Percentiles rank a stretch among this genome's conserved stretches.
phyloP scores from a whole-genome alignment of 2,797 vertebrate genomes.

The Gambelia wislizenii region DNA sequence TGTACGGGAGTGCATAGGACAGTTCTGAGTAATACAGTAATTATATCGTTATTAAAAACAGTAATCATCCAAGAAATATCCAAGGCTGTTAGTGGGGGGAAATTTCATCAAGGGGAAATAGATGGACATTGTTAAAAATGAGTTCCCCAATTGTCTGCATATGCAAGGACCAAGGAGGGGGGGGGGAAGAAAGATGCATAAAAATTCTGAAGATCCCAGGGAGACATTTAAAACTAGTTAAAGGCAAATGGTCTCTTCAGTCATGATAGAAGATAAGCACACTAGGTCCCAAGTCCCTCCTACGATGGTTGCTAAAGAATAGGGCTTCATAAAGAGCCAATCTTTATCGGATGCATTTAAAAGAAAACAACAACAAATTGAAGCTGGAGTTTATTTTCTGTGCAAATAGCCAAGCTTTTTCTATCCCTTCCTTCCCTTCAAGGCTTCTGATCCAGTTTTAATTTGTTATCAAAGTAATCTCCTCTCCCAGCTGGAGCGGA shows the following conservation, averaged over 20 bases:
- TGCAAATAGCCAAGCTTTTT: slow-evolving; percentile 76
- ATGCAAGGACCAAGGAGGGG: slow-evolving; percentile 71
- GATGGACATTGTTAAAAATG: slow-evolving; percentile 79
- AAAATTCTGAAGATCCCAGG: slow-evolving; percentile 80
- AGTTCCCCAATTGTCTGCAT: slow-evolving; percentile 77
- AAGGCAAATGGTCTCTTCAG: slow-evolving; percentile 76
- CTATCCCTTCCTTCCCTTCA: slow-evolving; percentile 58
- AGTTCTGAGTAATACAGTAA: slow-evolving; percentile 83
- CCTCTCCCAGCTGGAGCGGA: slow-evolving; percentile 74
- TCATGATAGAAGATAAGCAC: slow-evolving; percentile 75
- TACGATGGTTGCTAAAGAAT: slow-evolving; percentile 73
- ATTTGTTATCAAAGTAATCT: slow-evolving; percentile 84
- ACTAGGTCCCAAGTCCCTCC: slow-evolving; percentile 65
- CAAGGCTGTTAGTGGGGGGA: slow-evolving; percentile 52
- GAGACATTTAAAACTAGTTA: slow-evolving; percentile 75
- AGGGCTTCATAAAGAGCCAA: slow-evolving; percentile 79
- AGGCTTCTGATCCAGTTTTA: slow-evolving; percentile 81
- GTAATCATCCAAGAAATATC: slow-evolving; percentile 83
- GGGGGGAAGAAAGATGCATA: slow-evolving; percentile 65
- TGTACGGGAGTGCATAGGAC: slow-evolving; percentile 75
- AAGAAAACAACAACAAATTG: slow-evolving; percentile 62
- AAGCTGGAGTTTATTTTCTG: slow-evolving; percentile 65
- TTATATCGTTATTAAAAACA: slow-evolving; percentile 86
- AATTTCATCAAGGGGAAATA: slow-evolving; percentile 80
- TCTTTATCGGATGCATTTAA: slow-evolving; percentile 74